phyloP scores from a whole-genome alignment of 23 tunicate species.

The Botrylloides violaceus region DNA sequence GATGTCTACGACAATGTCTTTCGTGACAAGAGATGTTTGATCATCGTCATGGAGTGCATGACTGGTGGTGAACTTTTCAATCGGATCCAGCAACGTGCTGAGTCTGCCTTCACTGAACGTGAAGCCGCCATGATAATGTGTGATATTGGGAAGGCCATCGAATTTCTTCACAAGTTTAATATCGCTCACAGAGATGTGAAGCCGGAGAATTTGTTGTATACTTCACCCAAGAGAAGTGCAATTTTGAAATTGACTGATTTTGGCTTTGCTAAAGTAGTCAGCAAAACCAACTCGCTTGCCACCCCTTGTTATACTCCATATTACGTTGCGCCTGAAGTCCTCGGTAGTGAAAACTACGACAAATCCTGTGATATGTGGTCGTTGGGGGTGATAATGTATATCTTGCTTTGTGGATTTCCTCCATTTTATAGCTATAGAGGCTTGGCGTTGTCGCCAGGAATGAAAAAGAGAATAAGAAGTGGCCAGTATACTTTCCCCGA shows the following conservation, averaged over 20 bases:
- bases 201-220: slow-evolving; percentile 80
- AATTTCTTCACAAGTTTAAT: slow-evolving; percentile 67
- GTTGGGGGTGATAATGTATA: slow-evolving; percentile 95
- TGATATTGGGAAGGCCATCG: slow-evolving; percentile 82
- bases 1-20: slow-evolving; percentile 86
- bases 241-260: slow-evolving; percentile 81
- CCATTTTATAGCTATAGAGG: slow-evolving; percentile 91
- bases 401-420: slow-evolving; percentile 88
- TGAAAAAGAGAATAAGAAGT: slow-evolving; percentile 87
- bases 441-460: slow-evolving; percentile 86
- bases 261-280: slow-evolving; percentile 79
- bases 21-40: slow-evolving; percentile 55
- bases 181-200: slow-evolving; percentile 90
- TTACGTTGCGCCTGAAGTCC: slow-evolving; percentile 94
- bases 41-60: slow-evolving; percentile 87
- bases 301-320: slow-evolving; percentile 95
- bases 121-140: slow-evolving; percentile 83
- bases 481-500: slow-evolving; percentile 86
- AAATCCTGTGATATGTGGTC: slow-evolving; percentile 99
- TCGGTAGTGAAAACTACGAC: slow-evolving; percentile 88
- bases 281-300: slow-evolving; percentile 41
- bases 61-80: slow-evolving; percentile 67
- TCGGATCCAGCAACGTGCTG: slow-evolving; percentile 56
- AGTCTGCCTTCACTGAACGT: slow-evolving; percentile 69
- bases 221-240: slow-evolving; percentile 29